Evolutionary conservation across 2,888 invertebrate genomes (phyloP).

Genomic region (Amblyjoppa fuscipennis): DNA sequence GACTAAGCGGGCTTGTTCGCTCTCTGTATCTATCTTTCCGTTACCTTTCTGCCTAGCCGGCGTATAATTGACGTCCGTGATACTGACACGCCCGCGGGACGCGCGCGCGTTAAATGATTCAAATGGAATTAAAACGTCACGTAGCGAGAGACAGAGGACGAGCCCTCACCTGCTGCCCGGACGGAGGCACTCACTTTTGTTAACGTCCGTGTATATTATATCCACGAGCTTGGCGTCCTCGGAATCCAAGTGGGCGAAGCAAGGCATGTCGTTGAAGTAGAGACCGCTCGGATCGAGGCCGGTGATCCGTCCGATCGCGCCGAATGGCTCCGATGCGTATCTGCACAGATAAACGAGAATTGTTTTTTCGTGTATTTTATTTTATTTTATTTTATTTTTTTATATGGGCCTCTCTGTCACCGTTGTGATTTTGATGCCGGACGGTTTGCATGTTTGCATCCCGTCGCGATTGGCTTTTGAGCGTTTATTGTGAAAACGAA

Average conservation of each 20-base stretch:
- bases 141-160: constrained; percentile 21
- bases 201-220: constrained; percentile 87
- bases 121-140: constrained; percentile 65
- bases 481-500: neutral
- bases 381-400: too few relatives aligned
- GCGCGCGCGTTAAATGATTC: constrained; percentile 59
- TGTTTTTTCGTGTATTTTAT: neutral
- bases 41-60: constrained; percentile 27
- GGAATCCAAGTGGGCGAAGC: constrained; percentile 86
- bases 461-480: too few relatives aligned
- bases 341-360: constrained; percentile 13
- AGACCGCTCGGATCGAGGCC: constrained; percentile 88
- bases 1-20: neutral
- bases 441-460: too few relatives aligned
- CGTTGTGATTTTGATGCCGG: neutral
- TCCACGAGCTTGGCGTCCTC: constrained; percentile 87
- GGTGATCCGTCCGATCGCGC: constrained; percentile 80
- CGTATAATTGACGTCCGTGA: constrained; percentile 62
- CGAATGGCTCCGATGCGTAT: constrained; percentile 84
- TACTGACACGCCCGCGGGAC: constrained; percentile 54
- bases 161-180: neutral
- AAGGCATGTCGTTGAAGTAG: constrained; percentile 86
- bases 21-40: constrained; percentile 23
- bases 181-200: constrained; percentile 52
- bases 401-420: too few relatives aligned